phyloP scores from a whole-genome alignment of 2,888 invertebrate genomes.

The Myopa testacea region DNA sequence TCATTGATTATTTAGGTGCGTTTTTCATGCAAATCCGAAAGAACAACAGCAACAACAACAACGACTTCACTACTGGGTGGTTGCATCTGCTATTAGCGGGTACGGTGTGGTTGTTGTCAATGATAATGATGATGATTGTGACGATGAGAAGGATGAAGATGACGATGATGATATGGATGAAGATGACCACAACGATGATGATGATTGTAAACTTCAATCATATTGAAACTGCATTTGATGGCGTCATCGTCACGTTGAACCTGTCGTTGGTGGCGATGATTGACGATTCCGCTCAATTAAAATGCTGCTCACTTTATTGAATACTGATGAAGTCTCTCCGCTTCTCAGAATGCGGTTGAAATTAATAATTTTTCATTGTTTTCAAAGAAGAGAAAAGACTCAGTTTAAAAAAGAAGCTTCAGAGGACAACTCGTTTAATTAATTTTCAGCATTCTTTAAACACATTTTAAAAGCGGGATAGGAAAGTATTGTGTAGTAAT shows the following conservation, averaged over 20 bases:
- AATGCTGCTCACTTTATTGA: constrained; percentile 52
- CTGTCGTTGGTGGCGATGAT: constrained; percentile 39
- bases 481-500: too few species aligned
- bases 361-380: constrained; percentile 23
- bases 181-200: neutral
- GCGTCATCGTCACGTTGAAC: constrained; percentile 33
- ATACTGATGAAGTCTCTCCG: constrained; percentile 48
- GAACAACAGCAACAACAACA: constrained; percentile 17
- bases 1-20: neutral
- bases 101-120: neutral
- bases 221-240: too few species aligned
- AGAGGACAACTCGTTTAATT: neutral
- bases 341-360: neutral
- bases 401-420: neutral
- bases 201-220: neutral
- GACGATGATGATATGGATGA: constrained; percentile 13
- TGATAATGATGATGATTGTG: neutral
- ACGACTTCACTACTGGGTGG: neutral
- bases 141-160: neutral
- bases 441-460: neutral
- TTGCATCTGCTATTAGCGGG: neutral
- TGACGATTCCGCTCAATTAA: constrained; percentile 50
- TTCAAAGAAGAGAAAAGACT: neutral
- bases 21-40: constrained; percentile 39
- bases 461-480: neutral